Evolutionary conservation across 2,797 vertebrate genomes (phyloP), one percentile per base, ranked within the genome.

Genomic region (Notamacropus eugenii): DNA sequence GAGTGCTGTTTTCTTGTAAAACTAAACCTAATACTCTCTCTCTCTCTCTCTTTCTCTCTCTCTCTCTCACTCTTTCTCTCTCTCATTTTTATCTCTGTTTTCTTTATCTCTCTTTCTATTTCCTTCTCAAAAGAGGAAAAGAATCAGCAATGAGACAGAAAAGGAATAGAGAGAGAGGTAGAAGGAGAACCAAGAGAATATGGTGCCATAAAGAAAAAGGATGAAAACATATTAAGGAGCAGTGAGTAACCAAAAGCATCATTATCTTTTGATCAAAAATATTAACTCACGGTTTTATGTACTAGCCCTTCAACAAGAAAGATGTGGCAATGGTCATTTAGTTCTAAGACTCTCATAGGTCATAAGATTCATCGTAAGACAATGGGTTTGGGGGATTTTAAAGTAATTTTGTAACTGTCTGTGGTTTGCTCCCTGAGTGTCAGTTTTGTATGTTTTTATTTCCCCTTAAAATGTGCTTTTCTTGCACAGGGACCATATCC

Each of bases 391-490:
- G n/a, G 92, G 67, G 54, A 52, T 94, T 91, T 93, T 74, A 92
- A 96, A 96, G 28, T 29, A 54, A 54, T 95, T 97, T 95, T 96
- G 93, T 87, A 94, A 95, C 91, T 96, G 58, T 95, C 93, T 96
- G 29, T 55, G 90, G 91, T 92, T 92, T 74, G 87, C 94, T 97
- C 96, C 97, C 0, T 12, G 95, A 95, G 96, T n/a, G 4, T 28
- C 54, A 57, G 92, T 93, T 95, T 96, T 94, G 8, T 55, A 62
- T 58, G 29, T 95, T 97, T 96, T 95, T 2, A 58, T 54, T 87
- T 93, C 95, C 31, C 96, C 94, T 82, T 94, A 92, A 91, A 98
- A 96, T 90, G 34, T 91, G 93, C n/a, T 96, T 94, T 91, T 62
- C 93, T 40, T 90, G 90, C 13, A 90, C 90, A 91, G 91, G 55